Evolutionary conservation across 2,888 invertebrate species (phyloP).

Genomic region (Acanthosoma haemorrhoidale): DNA sequence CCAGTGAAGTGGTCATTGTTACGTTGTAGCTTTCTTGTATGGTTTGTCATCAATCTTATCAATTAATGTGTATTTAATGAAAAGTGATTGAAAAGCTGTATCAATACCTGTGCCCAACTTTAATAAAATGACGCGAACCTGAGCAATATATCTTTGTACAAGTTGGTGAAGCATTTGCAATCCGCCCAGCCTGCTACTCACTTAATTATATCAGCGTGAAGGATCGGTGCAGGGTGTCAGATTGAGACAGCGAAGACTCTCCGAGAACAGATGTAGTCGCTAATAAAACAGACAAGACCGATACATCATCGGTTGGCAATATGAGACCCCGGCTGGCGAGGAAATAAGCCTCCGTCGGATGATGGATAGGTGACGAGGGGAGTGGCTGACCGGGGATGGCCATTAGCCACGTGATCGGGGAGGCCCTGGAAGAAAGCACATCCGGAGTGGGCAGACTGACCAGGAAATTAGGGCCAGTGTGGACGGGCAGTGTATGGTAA

Average conservation of each 20-base stretch:
- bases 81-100: too few species aligned
- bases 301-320: slow-evolving; percentile 8
- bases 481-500: too few species aligned
- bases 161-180: neutral
- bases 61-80: too few species aligned
- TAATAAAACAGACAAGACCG: slow-evolving; percentile 4
- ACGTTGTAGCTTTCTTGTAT: too few species aligned
- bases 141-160: neutral
- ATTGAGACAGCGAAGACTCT: neutral
- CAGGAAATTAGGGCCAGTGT: too few species aligned
- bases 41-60: too few species aligned
- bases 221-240: slow-evolving; percentile 9
- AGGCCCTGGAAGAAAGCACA: too few species aligned
- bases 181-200: neutral
- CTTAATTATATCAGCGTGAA: neutral
- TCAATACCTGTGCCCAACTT: too few species aligned
- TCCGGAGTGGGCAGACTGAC: too few species aligned
- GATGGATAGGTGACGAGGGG: neutral
- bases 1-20: too few species aligned
- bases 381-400: neutral
- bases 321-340: neutral
- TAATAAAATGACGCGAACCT: neutral
- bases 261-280: neutral
- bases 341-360: neutral
- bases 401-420: neutral